A percentile compares a stretch with the other conserved stretches of the same genome.
Evolutionary conservation across 2,113 vertebrate genomes (phyloP).

Genomic region (Microcebus ravelobensis): DNA sequence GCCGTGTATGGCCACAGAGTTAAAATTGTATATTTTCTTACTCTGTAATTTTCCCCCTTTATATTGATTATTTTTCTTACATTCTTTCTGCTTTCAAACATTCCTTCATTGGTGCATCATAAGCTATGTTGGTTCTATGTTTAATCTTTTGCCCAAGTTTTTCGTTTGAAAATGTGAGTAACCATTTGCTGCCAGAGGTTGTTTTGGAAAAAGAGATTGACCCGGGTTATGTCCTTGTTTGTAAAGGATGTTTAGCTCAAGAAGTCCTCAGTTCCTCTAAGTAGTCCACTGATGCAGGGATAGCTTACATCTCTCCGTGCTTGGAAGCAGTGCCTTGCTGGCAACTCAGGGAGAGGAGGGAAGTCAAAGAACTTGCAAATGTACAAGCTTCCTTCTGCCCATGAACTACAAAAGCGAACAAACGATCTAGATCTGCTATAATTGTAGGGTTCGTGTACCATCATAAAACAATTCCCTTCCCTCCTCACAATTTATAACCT

Average conservation of each 20-base stretch:
- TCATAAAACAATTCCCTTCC: slow-evolving; percentile 44
- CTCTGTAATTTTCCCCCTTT: neutral
- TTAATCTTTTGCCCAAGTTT: neutral
- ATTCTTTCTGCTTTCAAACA: neutral
- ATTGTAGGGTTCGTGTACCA: slow-evolving; percentile 57
- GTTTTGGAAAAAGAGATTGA: neutral
- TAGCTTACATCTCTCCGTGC: rapidly evolving
- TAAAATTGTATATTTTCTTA: rapidly evolving
- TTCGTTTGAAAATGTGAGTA: neutral
- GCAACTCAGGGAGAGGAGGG: neutral
- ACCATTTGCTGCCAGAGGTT: neutral
- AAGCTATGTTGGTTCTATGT: neutral
- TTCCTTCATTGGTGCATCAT: neutral
- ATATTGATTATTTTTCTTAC: neutral
- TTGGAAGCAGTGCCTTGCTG: neutral
- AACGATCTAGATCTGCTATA: slow-evolving; percentile 26
- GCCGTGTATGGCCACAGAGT: rapidly evolving
- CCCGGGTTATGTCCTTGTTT: rapidly evolving
- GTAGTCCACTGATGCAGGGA: rapidly evolving
- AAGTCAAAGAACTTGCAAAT: no score
- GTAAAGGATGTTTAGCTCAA: rapidly evolving
- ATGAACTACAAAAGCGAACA: no score
- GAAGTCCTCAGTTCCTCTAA: neutral
- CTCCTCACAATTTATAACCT: slow-evolving; percentile 39
- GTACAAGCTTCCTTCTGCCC: neutral